These are phyloP conservation scores for Athalia circularis DNA, from an alignment of 2,888 invertebrate species.

Conservation along the genomic window DNA sequence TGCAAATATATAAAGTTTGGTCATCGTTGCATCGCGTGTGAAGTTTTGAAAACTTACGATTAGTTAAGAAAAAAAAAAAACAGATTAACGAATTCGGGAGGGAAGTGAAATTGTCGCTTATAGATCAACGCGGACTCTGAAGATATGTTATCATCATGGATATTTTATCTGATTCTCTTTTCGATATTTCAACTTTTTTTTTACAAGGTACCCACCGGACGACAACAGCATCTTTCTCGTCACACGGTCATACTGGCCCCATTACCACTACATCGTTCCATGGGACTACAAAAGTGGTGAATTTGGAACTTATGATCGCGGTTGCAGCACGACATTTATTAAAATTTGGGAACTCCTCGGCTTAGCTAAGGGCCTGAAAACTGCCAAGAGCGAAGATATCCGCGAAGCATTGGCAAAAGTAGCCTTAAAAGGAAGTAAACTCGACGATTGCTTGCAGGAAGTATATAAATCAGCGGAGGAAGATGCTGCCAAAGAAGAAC, in stretches of 20 bases:
- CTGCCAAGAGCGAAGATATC: constrained; percentile 79
- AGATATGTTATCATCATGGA: too few species aligned
- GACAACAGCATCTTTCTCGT: constrained; percentile 86
- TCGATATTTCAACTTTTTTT: neutral
- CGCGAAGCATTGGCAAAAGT: constrained; percentile 80
- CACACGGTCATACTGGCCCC: constrained; percentile 86
- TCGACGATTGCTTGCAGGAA: constrained; percentile 63
- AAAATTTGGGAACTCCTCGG: constrained; percentile 83
- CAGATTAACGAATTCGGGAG: too few species aligned
- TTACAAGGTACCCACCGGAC: constrained; percentile 80
- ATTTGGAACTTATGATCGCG: constrained; percentile 83
- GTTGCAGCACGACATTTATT: constrained; percentile 82
- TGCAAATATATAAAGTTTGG: neutral
- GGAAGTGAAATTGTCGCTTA: too few species aligned
- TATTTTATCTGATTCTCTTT: neutral
- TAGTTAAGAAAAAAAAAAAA: too few species aligned
- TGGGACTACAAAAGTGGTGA: constrained; percentile 90
- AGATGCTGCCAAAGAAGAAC: constrained; percentile 55
- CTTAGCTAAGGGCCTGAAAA: constrained; percentile 79
- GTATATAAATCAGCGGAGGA: constrained; percentile 58
- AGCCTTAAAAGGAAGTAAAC: constrained; percentile 63
- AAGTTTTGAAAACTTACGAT: too few species aligned
- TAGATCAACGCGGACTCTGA: too few species aligned
- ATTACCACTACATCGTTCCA: constrained; percentile 87
- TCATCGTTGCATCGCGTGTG: too few species aligned